Conservation (phyloP, 2,113 vertebrate genomes). For the Colistium nudipinnis region DNA sequence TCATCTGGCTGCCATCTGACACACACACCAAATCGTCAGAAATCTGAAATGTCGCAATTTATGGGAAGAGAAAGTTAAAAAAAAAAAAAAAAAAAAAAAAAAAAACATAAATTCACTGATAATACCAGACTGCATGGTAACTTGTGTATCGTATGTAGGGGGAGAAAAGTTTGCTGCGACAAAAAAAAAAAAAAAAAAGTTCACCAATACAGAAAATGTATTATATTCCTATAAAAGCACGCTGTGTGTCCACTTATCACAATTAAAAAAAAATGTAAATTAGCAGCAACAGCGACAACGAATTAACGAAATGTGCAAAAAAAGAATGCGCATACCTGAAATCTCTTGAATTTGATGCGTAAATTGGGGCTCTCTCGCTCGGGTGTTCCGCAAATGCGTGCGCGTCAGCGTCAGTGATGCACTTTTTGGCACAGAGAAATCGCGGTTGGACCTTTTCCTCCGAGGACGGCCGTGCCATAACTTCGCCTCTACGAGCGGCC, state of each 20-base stretch:
- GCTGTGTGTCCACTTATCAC: no score
- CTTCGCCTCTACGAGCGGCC: conserved; percentile 50
- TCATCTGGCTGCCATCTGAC: conserved; percentile 10
- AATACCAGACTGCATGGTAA: not conserved
- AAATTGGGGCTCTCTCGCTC: conserved; percentile 38
- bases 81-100: not conserved
- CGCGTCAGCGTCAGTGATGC: conserved; percentile 20
- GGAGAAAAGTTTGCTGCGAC: not conserved
- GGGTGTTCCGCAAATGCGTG: conserved; percentile 22
- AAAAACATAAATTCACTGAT: not conserved
- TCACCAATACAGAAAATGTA: not conserved
- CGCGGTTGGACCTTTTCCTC: conserved; percentile 40
- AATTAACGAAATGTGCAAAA: not conserved
- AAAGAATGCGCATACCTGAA: conserved; percentile 49
- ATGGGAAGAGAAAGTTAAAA: conserved; percentile 17
- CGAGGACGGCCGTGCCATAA: conserved; percentile 61
- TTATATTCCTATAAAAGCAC: not conserved
- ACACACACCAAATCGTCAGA: no score
- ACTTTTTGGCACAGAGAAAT: conserved; percentile 14
- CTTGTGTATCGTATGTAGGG: not conserved
- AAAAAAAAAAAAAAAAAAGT: not conserved
- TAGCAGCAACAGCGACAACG: no score
- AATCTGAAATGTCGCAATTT: conserved; percentile 23
- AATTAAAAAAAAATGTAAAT: not conserved
- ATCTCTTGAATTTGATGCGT: conserved; percentile 39